A percentile compares a stretch with the other conserved stretches of the same genome.
phyloP scores from a whole-genome alignment of 23 tunicate species.

The Oikopleura dioica region DNA sequence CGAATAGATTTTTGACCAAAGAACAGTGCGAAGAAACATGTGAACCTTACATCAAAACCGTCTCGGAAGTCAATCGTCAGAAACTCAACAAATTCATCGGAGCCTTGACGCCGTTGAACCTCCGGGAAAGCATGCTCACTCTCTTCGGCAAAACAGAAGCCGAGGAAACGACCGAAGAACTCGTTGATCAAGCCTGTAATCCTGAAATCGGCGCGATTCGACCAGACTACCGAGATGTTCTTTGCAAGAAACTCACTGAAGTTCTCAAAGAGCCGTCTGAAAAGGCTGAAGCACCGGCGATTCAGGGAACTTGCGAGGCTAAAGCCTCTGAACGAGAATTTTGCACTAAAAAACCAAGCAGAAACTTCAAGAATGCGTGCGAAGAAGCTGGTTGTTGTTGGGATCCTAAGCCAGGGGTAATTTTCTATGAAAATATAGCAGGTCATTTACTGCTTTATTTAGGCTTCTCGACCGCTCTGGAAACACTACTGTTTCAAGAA shows the following conservation, averaged over 20 bases:
- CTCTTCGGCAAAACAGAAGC: neutral
- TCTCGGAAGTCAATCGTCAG: neutral
- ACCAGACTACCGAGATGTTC: neutral
- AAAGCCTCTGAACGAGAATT: neutral
- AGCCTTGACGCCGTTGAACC: neutral
- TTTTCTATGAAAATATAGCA: too few relatives aligned
- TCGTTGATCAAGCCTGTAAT: neutral
- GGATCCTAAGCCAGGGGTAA: slow-evolving; percentile 5
- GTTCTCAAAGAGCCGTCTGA: neutral
- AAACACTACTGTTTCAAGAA: slow-evolving; percentile 6
- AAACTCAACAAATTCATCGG: neutral
- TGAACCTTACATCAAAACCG: neutral
- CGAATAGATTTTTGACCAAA: neutral
- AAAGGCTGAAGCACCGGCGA: neutral
- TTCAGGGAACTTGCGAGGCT: neutral
- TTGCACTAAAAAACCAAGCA: neutral
- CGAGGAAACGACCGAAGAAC: neutral
- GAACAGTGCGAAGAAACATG: neutral
- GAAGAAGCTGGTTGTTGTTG: slow-evolving; percentile 12
- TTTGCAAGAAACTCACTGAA: neutral
- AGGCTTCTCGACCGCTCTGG: neutral
- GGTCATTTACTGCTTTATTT: too few relatives aligned
- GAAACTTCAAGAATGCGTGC: neutral
- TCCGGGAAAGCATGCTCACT: neutral
- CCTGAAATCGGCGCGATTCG: neutral